These are phyloP conservation scores for Calliopum simillimum DNA, from an alignment of 2,888 invertebrate species.

Conservation along the genomic window DNA sequence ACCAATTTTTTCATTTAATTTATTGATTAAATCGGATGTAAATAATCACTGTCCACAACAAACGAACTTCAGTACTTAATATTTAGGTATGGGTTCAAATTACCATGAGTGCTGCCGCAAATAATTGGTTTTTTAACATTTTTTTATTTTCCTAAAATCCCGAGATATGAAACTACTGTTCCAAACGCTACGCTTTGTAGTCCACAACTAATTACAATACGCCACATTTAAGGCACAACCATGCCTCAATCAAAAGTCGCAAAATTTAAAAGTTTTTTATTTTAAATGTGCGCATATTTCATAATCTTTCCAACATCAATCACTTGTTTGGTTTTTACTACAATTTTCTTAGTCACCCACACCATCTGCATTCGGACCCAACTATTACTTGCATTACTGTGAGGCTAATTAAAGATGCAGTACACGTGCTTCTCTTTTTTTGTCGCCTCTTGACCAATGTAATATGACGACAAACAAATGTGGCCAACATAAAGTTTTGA, in stretches of 20 bases:
- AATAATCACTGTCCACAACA: background rate
- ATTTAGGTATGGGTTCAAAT: too few species aligned
- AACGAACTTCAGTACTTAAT: background rate
- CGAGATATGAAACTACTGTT: slow-evolving; percentile 3
- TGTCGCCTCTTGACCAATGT: background rate
- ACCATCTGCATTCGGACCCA: background rate
- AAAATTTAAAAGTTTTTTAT: slow-evolving; percentile 7
- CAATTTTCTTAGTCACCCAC: background rate
- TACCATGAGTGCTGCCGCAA: background rate
- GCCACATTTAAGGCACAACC: background rate
- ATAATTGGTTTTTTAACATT: slow-evolving; percentile 6
- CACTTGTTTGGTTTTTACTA: background rate
- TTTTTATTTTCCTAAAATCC: background rate
- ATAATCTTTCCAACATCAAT: background rate
- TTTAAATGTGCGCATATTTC: background rate
- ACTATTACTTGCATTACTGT: background rate
- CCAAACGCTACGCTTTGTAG: slow-evolving; percentile 16
- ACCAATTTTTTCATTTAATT: too few species aligned
- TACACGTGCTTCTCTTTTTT: background rate
- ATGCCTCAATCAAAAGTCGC: background rate
- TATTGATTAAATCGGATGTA: too few species aligned
- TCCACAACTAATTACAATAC: slow-evolving; percentile 31
- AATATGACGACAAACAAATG: background rate
- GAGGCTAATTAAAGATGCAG: slow-evolving; percentile 10
- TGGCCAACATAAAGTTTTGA: background rate